Evolutionary conservation across 2,797 vertebrate genomes (phyloP), one percentile per base, ranked within the genome.

Genomic region (Peromyscus aztecus): DNA sequence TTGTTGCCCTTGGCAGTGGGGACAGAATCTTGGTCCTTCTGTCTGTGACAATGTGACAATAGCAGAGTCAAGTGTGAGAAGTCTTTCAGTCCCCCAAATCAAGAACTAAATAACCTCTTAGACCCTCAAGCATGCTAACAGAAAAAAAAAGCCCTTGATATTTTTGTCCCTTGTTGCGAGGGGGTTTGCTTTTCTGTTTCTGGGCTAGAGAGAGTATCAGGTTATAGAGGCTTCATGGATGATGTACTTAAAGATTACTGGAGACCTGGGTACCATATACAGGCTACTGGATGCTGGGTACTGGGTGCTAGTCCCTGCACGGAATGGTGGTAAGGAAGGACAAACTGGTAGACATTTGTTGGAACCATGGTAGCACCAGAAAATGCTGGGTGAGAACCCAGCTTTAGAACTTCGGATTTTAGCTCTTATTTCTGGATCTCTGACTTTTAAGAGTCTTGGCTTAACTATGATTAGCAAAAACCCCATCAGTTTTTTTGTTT

Each of bases 381-480:
- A 67, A n/a, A 73, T 3, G 8, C 16, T 8, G 63, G 43, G 40
- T 27, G 55, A 69, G 49, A 7, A 29, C 81, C 52, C 17, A 55
- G 73, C 57, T 67, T 67, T 59, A 69, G 55, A 61, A 69, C 49
- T 90, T 89, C 71, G 86, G 87, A 91, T 52, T 95, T 90, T 21
- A 92, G 55, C 21, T 84, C 81, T 96, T 94, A 55, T 11, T 90
- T 67, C 78, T 92, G 57, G 37, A 77, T 81, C 92, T 81, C 80
- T 83, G 75, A 89, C 63, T 89, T 97, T 73, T 82, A 94, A 97
- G 85, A 77, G 52, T 67, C 78, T n/a, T 55, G 61, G 90, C 52
- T 94, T 96, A 86, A 80, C 29, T 93, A 78, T 93, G 52, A 90
- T 85, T 73, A 97, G 7, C 24, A 23, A 80, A 55, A 34, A 19